Percentiles rank a stretch among this genome's conserved stretches.
Conservation (phyloP, 2,797 vertebrate genomes). For the Diplodus sargus region DNA sequence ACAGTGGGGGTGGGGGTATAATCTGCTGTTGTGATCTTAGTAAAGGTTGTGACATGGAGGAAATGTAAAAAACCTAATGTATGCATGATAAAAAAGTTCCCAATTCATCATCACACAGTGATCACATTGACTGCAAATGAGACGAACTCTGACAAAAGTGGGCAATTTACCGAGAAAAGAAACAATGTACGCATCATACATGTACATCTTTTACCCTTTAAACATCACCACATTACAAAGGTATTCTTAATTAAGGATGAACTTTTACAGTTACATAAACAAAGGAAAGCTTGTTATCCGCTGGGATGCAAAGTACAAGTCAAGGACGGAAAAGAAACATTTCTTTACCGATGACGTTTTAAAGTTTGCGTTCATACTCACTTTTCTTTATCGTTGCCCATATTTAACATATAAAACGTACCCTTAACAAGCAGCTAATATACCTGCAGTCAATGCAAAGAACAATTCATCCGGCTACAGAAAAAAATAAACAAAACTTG, state of each 20-base stretch:
- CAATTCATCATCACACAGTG: background rate
- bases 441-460: background rate
- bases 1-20: constrained; percentile 37
- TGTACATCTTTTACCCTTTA: background rate
- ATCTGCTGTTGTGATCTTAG: constrained; percentile 37
- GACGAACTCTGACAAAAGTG: background rate
- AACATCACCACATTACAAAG: background rate
- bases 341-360: background rate
- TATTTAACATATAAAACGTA: background rate
- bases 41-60: constrained; percentile 28
- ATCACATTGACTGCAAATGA: background rate
- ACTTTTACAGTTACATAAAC: background rate
- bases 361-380: background rate
- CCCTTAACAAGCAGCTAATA: background rate
- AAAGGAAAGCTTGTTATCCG: background rate
- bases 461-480: background rate
- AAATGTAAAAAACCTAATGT: no score
- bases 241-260: background rate
- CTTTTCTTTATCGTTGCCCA: background rate
- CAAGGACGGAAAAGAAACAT: background rate
- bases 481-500: background rate
- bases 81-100: background rate
- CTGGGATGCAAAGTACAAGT: background rate
- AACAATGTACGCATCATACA: no score
- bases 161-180: background rate